Conservation (phyloP, 35 echinoderm and acorn worm genomes). For the Patiria miniata region DNA sequence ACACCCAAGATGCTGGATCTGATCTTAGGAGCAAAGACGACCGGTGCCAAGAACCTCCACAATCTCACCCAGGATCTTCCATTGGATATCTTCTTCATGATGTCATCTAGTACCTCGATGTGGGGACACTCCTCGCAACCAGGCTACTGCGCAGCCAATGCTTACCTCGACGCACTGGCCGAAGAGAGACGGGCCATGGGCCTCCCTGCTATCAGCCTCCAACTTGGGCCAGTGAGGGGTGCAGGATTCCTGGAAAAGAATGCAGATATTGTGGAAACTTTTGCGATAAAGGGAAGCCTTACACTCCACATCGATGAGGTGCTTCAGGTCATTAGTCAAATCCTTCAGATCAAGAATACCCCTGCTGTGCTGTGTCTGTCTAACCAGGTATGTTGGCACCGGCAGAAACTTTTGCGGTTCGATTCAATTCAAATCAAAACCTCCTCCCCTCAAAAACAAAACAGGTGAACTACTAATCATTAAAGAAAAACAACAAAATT, state of each 20-base stretch:
- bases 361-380: slow-evolving; percentile 58
- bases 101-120: slow-evolving; percentile 50
- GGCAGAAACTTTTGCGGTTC: not conserved
- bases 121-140: slow-evolving; percentile 72
- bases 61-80: slow-evolving; percentile 13
- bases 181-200: slow-evolving; percentile 43
- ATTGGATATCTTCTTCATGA: slow-evolving; percentile 64
- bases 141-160: slow-evolving; percentile 47
- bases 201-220: slow-evolving; percentile 63
- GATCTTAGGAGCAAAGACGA: slow-evolving; percentile 47
- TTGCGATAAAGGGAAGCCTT: slow-evolving; percentile 15
- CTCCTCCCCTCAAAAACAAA: no score
- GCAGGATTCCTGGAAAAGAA: slow-evolving; percentile 36
- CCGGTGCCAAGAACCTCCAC: slow-evolving; percentile 38
- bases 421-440: slow-evolving; percentile 2
- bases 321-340: slow-evolving; percentile 41
- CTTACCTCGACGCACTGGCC: slow-evolving; percentile 42
- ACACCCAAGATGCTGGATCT: slow-evolving; percentile 23
- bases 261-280: not conserved
- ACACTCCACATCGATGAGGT: slow-evolving; percentile 73
- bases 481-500: no score
- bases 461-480: no score
- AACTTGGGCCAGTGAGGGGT: slow-evolving; percentile 60
- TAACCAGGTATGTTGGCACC: slow-evolving; percentile 58
- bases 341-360: slow-evolving; percentile 43